These are phyloP conservation scores for Acropora yongei DNA, from an alignment of 64 coral and sea anemone genomes.

Conservation along the genomic window DNA sequence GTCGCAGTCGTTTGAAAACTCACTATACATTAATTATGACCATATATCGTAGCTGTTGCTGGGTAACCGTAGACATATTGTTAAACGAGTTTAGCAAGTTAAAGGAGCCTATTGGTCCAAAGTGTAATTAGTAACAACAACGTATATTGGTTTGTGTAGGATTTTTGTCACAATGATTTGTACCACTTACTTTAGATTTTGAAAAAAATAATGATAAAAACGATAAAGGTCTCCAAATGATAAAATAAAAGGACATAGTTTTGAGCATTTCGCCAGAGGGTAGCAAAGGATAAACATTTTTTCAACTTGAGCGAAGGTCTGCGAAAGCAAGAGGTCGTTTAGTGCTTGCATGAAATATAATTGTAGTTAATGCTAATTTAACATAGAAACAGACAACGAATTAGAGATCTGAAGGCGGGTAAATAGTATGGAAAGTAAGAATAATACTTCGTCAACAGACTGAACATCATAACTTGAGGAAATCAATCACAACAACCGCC, in stretches of 20 bases:
- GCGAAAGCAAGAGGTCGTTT: too few species aligned
- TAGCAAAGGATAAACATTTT: background rate
- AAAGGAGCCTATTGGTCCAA: background rate
- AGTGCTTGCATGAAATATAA: too few species aligned
- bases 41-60: background rate
- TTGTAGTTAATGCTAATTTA: too few species aligned
- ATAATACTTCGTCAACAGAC: too few species aligned
- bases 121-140: background rate
- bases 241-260: background rate
- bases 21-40: background rate
- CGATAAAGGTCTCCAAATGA: background rate
- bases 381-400: too few species aligned
- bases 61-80: background rate
- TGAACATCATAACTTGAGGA: too few species aligned
- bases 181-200: background rate
- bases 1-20: background rate
- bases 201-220: background rate
- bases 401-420: too few species aligned
- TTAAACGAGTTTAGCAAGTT: background rate
- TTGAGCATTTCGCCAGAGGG: background rate
- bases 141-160: background rate
- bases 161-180: background rate
- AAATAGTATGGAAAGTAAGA: too few species aligned
- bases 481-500: too few species aligned
- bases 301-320: too few species aligned